A percentile compares a stretch with the other conserved stretches of the same genome.
Evolutionary conservation across 1,140 invertebrate genomes (phyloP).

Genomic region (Psilanteris sp.): DNA sequence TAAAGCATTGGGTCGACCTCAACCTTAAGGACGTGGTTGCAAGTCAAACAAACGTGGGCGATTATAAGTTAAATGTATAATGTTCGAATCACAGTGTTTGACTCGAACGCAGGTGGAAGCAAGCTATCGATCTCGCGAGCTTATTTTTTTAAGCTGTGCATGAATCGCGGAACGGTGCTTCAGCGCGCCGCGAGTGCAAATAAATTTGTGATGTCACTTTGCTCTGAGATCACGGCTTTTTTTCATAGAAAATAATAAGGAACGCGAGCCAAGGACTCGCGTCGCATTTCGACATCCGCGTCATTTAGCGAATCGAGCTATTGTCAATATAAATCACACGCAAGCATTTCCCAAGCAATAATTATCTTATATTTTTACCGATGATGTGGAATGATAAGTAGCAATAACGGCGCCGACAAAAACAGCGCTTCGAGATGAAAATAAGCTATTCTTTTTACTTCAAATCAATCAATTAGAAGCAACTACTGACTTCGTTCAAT

Average conservation of each 20-base stretch:
- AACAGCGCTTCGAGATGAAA: no score
- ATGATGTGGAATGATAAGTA: conserved; percentile 7
- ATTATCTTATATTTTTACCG: conserved; percentile 32
- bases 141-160: conserved; percentile 23
- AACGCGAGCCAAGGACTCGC: conserved; percentile 31
- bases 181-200: conserved; percentile 12
- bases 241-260: conserved; percentile 34
- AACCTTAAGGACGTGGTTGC: conserved; percentile 22
- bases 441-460: no score
- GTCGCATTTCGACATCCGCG: conserved; percentile 14
- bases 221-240: conserved; percentile 46
- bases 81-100: conserved; percentile 13
- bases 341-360: conserved; percentile 22
- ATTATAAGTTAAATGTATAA: conserved; percentile 9
- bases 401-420: neutral
- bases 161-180: conserved; percentile 13
- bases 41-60: conserved; percentile 4
- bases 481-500: no score
- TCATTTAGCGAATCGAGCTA: conserved; percentile 14
- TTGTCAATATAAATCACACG: conserved; percentile 20
- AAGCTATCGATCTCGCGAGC: conserved; percentile 39
- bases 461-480: no score
- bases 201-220: conserved; percentile 45
- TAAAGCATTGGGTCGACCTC: conserved; percentile 14
- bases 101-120: conserved; percentile 20